These are phyloP conservation scores for Myzus persicae DNA, from an alignment of 1,140 invertebrate species.

Conservation along the genomic window DNA sequence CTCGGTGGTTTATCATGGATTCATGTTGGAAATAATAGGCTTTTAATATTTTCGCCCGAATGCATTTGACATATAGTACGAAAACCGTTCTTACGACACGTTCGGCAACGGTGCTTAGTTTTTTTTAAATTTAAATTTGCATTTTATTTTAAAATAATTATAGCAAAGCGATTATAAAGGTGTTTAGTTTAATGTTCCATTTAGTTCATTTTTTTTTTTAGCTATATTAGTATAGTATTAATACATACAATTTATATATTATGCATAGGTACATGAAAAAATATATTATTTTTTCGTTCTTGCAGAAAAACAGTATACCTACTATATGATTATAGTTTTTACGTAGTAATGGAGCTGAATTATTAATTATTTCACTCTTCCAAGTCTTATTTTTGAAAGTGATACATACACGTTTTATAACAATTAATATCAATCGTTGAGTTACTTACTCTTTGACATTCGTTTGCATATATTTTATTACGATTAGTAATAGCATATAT, in stretches of 20 bases:
- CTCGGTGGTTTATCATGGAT: background rate
- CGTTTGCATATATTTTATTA: too few relatives aligned
- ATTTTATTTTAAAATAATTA: too few relatives aligned
- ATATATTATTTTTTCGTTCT: background rate
- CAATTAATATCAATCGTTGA: too few relatives aligned
- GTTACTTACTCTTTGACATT: too few relatives aligned
- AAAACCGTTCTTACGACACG: background rate
- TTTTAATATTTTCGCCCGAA: background rate
- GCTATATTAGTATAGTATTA: background rate
- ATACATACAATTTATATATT: background rate
- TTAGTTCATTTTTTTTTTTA: too few relatives aligned
- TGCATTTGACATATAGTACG: background rate
- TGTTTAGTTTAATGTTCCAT: too few relatives aligned
- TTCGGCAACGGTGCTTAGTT: background rate
- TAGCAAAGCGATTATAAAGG: too few relatives aligned
- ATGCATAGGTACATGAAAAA: background rate
- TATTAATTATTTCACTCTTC: background rate
- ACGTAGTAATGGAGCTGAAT: background rate
- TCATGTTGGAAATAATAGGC: background rate
- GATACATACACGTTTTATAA: too few relatives aligned
- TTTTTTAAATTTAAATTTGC: too few relatives aligned
- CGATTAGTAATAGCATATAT: too few relatives aligned
- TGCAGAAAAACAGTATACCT: background rate
- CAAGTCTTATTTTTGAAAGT: too few relatives aligned
- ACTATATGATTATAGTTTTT: background rate